These are phyloP conservation scores for Dione vanillae DNA, from an alignment of 2,888 invertebrate species.

Conservation along the genomic window DNA sequence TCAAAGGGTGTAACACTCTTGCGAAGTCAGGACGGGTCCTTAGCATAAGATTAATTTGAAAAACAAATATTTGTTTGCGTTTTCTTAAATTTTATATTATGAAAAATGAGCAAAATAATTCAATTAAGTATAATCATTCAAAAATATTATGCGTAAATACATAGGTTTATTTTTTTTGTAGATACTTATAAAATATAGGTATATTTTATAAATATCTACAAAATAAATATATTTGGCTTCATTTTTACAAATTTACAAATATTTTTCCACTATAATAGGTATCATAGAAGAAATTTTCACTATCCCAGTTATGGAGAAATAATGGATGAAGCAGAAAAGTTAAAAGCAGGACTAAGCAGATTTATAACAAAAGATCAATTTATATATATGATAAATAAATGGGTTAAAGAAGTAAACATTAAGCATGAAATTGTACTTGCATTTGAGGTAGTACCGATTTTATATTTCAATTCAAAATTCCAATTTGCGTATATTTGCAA, in stretches of 20 bases:
- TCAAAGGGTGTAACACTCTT: too few species aligned
- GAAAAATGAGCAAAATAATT: too few species aligned
- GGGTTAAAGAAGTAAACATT: conserved; percentile 61
- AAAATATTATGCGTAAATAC: too few species aligned
- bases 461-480: background rate
- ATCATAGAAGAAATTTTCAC: conserved; percentile 68
- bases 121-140: too few species aligned
- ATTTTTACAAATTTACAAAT: background rate
- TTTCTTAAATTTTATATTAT: too few species aligned
- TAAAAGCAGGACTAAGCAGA: conserved; percentile 62
- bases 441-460: conserved; percentile 58
- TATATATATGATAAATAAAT: conserved; percentile 67
- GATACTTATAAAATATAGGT: too few species aligned
- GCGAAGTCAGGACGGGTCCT: too few species aligned
- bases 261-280: conserved; percentile 54
- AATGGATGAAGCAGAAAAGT: conserved; percentile 66
- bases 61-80: too few species aligned
- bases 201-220: too few species aligned
- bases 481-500: background rate
- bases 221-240: too few species aligned
- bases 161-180: too few species aligned
- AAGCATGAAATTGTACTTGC: conserved; percentile 72
- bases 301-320: conserved; percentile 72
- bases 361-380: conserved; percentile 69
- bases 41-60: too few species aligned